phyloP scores from a whole-genome alignment of 2,888 invertebrate genomes.

The Crioceris asparagi region DNA sequence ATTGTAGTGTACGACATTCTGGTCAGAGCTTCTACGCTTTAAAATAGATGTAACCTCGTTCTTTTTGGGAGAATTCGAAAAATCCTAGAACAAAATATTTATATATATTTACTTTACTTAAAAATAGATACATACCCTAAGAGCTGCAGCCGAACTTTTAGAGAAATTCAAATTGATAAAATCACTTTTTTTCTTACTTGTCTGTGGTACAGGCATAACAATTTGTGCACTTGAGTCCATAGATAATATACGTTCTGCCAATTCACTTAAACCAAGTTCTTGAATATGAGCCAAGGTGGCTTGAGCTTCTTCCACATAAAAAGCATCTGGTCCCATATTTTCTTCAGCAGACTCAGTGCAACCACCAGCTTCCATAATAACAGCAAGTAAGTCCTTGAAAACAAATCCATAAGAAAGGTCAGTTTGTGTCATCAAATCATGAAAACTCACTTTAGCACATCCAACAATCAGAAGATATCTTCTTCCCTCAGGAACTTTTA shows the following conservation, averaged over 20 bases:
- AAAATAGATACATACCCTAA: constrained; percentile 11
- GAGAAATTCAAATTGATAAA: constrained; percentile 26
- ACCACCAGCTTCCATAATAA: constrained; percentile 67
- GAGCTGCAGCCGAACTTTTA: constrained; percentile 7
- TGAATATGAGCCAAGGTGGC: constrained; percentile 70
- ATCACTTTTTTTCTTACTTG: constrained; percentile 27
- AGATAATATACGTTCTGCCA: constrained; percentile 56
- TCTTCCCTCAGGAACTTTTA: constrained; percentile 48
- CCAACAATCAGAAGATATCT: constrained; percentile 68
- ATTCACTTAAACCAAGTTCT: constrained; percentile 62
- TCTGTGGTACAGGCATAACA: constrained; percentile 26
- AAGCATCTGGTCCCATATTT: constrained; percentile 60
- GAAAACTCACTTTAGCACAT: constrained; percentile 50
- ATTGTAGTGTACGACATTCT: constrained; percentile 38
- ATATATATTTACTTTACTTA: too few relatives aligned
- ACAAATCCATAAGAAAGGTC: not conserved
- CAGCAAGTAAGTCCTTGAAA: constrained; percentile 51
- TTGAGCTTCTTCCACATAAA: constrained; percentile 84
- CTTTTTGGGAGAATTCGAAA: constrained; percentile 18
- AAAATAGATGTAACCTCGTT: constrained; percentile 43
- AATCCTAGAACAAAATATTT: constrained; percentile 12
- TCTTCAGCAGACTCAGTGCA: constrained; percentile 57
- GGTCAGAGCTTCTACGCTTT: constrained; percentile 44
- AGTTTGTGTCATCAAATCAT: too few relatives aligned
- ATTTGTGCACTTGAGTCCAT: constrained; percentile 56